These are phyloP conservation scores for Penaeus japonicus DNA, from an alignment of 1,140 invertebrate species.

Conservation along the genomic window DNA sequence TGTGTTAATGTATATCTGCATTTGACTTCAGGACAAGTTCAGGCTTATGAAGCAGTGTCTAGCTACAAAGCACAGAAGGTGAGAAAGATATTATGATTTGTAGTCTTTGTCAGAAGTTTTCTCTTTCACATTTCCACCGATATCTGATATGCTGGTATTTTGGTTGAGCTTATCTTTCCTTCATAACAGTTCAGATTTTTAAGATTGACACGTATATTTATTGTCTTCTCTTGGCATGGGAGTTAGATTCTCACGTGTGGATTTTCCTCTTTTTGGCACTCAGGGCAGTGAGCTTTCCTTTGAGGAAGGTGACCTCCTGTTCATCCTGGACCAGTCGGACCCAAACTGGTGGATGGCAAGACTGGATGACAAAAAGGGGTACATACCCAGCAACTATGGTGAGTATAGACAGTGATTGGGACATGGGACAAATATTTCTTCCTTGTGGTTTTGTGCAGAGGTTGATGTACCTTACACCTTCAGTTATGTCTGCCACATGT, in stretches of 20 bases:
- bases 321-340: conserved; percentile 70
- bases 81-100: neutral
- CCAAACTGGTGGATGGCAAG: conserved; percentile 74
- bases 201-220: neutral
- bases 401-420: conserved; percentile 51
- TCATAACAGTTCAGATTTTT: no score
- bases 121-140: neutral
- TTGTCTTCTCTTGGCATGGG: neutral
- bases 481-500: conserved; percentile 26
- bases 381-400: conserved; percentile 77
- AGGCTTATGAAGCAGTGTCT: conserved; percentile 26
- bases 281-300: conserved; percentile 71
- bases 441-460: neutral
- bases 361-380: conserved; percentile 70
- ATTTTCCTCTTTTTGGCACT: neutral
- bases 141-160: conserved; percentile 23
- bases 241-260: neutral
- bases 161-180: neutral
- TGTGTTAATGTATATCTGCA: neutral
- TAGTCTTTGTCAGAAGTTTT: neutral
- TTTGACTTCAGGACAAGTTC: conserved; percentile 30
- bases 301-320: conserved; percentile 75
- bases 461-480: neutral
- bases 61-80: conserved; percentile 36
- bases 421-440: neutral